phyloP scores from a whole-genome alignment of 2,797 vertebrate species.

The Euthynnus affinis region DNA sequence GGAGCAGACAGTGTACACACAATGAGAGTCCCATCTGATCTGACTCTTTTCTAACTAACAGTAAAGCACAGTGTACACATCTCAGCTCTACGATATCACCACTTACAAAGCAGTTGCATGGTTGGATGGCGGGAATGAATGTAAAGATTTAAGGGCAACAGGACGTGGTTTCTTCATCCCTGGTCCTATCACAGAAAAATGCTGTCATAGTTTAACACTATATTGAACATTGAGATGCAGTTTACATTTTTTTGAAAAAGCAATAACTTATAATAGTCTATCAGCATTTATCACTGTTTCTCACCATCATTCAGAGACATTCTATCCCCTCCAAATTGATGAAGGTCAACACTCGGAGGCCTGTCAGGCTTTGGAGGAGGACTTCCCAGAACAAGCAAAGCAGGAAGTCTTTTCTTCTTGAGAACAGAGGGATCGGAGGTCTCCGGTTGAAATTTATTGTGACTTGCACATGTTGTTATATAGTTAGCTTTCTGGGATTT shows the following conservation, averaged over 20 bases:
- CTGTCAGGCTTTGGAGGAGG: slow-evolving; percentile 16
- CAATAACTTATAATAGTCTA: not conserved
- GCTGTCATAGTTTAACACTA: not conserved
- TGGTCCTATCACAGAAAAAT: not conserved
- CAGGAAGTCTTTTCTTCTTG: not conserved
- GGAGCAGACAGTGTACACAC: not conserved
- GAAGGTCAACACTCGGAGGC: slow-evolving; percentile 4
- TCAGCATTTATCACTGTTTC: not conserved
- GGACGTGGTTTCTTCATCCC: not conserved
- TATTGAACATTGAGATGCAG: not conserved
- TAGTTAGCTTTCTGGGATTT: not conserved
- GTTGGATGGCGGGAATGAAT: not conserved
- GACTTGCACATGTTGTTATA: not conserved
- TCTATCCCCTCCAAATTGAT: not conserved
- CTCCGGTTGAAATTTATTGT: not conserved
- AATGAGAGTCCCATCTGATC: not conserved
- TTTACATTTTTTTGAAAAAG: not conserved
- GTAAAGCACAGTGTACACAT: not conserved
- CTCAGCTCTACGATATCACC: not conserved
- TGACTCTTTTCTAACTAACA: not conserved
- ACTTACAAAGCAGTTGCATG: slow-evolving; percentile 14
- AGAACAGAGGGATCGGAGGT: not conserved
- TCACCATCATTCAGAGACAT: not conserved
- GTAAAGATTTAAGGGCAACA: not conserved
- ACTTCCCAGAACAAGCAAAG: not conserved